These are phyloP conservation scores for Cardiocondyla obscurior DNA, from an alignment of 1,140 invertebrate species.

Conservation along the genomic window DNA sequence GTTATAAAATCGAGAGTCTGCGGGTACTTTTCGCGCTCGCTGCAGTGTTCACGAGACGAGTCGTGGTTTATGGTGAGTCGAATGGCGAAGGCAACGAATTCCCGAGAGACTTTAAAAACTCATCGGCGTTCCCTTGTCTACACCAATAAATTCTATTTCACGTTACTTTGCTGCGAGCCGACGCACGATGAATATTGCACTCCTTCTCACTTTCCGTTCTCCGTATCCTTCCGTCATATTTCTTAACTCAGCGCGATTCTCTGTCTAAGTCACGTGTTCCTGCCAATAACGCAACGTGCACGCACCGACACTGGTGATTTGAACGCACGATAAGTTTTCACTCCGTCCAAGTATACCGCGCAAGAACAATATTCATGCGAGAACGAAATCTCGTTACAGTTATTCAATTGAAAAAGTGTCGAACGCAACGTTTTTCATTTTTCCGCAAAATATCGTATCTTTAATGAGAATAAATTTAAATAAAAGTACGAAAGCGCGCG, in stretches of 20 bases:
- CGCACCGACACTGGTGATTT: conserved; percentile 13
- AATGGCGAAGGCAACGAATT: conserved; percentile 73
- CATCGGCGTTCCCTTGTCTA: conserved; percentile 57
- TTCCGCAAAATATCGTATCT: no score
- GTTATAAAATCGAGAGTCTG: conserved; percentile 7
- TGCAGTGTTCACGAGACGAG: conserved; percentile 62
- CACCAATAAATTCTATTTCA: conserved; percentile 67
- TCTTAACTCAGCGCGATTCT: neutral
- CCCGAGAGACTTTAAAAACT: conserved; percentile 64
- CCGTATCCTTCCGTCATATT: neutral
- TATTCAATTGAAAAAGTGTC: no score
- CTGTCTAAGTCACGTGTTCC: neutral
- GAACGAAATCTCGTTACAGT: no score
- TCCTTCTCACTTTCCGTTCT: conserved; percentile 1
- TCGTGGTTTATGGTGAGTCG: conserved; percentile 77
- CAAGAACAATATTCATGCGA: no score
- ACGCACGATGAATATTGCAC: conserved; percentile 40
- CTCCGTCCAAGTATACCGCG: neutral
- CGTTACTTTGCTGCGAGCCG: conserved; percentile 62
- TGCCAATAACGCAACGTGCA: neutral
- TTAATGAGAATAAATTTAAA: no score
- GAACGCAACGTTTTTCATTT: no score
- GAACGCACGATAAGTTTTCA: conserved; percentile 13
- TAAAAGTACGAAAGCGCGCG: no score
- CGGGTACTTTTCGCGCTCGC: neutral